Conservation (phyloP, 2,888 invertebrate species). For the Koerneria pararmatus region DNA sequence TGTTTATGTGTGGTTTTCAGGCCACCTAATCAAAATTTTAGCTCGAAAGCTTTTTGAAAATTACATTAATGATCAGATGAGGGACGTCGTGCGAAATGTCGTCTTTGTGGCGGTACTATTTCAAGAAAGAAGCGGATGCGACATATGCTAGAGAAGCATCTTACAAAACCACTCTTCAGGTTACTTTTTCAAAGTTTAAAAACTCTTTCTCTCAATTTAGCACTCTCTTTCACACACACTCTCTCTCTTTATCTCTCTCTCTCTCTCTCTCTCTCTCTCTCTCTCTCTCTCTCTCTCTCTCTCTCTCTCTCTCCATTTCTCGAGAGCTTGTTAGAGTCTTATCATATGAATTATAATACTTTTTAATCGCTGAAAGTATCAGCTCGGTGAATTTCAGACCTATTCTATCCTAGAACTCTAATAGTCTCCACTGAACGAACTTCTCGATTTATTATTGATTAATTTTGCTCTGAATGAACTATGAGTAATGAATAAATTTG, state of each 20-base stretch:
- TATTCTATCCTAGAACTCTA: no score
- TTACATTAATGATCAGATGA: no score
- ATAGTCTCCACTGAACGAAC: background rate
- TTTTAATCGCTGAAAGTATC: no score
- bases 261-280: background rate
- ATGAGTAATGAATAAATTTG: background rate
- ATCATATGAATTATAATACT: no score
- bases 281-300: background rate
- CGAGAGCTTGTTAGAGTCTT: no score
- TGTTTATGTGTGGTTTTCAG: no score
- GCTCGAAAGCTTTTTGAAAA: no score
- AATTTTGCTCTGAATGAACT: background rate
- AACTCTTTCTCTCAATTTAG: background rate
- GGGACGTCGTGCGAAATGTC: conserved; percentile 41
- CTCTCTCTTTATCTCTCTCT: conserved; percentile 16
- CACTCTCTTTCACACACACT: background rate
- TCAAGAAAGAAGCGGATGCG: conserved; percentile 39
- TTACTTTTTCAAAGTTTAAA: conserved; percentile 19
- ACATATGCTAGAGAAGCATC: conserved; percentile 39
- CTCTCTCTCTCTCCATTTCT: background rate
- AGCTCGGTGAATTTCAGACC: no score
- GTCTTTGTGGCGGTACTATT: conserved; percentile 34
- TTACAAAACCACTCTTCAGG: conserved; percentile 33
- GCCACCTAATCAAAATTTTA: no score
- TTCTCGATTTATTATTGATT: background rate